A percentile compares a stretch with the other conserved stretches of the same genome.
phyloP scores from a whole-genome alignment of 92 coral and sea anemone species.

The Umimayanthus kanabou region DNA sequence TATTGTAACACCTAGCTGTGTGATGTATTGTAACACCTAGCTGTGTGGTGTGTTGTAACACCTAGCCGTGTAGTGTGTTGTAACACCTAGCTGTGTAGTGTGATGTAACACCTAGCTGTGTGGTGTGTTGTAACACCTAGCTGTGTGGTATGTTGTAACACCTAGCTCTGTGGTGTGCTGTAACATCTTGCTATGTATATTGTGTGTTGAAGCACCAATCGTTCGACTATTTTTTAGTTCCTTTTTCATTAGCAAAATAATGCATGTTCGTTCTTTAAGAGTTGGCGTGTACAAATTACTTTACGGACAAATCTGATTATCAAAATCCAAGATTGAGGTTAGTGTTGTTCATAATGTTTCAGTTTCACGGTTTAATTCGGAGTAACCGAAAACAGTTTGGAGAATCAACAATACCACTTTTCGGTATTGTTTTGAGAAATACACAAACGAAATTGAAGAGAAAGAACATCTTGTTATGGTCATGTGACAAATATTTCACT shows the following conservation, averaged over 20 bases:
- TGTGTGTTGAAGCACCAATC: too few species aligned
- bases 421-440: not conserved
- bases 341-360: not conserved
- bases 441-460: not conserved
- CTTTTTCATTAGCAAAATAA: too few species aligned
- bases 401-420: not conserved
- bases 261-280: too few species aligned
- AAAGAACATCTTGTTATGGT: too few species aligned
- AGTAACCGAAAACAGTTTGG: not conserved
- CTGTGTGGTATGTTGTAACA: not conserved
- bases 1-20: not conserved
- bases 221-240: too few species aligned
- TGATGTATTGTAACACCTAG: not conserved
- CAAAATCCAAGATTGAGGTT: not conserved
- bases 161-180: not conserved
- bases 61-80: not conserved
- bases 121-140: not conserved
- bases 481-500: too few species aligned
- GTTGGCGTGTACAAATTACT: too few species aligned
- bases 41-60: not conserved
- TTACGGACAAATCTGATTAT: not conserved
- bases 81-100: not conserved
- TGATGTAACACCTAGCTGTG: too few species aligned
- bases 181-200: too few species aligned
- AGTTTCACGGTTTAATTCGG: not conserved